These are phyloP conservation scores for Plectropomus leopardus DNA, from an alignment of 2,113 vertebrate genomes.

Conservation along the genomic window DNA sequence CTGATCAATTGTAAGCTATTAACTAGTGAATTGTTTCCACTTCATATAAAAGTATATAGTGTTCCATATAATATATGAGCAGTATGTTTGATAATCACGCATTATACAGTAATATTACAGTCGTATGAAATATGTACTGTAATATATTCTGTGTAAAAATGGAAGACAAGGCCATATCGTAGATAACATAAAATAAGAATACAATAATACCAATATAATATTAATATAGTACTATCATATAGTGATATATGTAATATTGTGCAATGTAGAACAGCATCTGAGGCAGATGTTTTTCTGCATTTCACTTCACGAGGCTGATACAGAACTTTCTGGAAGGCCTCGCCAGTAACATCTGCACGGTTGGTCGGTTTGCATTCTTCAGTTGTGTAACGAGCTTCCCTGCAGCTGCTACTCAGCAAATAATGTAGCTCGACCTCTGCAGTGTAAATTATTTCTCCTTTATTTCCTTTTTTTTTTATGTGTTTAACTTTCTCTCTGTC, in stretches of 20 bases:
- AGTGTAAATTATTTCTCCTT: not conserved
- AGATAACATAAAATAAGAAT: not conserved
- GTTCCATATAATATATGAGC: not conserved
- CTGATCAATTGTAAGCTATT: not conserved
- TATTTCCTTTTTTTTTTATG: not conserved
- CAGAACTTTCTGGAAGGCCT: conserved; percentile 19
- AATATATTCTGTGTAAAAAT: not conserved
- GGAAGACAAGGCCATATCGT: not conserved
- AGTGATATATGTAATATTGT: not conserved
- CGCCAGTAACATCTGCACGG: conserved; percentile 49
- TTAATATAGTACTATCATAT: too few species aligned
- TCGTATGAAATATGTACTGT: not conserved
- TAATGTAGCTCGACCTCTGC: not conserved
- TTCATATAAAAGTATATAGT: not conserved
- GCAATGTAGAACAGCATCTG: not conserved
- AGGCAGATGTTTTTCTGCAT: not conserved
- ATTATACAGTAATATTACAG: not conserved
- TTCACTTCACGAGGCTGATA: not conserved
- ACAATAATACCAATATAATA: not conserved
- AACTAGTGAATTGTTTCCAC: not conserved
- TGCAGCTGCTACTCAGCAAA: conserved; percentile 45
- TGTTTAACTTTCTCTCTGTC: conserved; percentile 79
- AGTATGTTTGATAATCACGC: not conserved
- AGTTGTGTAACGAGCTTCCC: conserved; percentile 58
- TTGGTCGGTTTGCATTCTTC: conserved; percentile 16